These are phyloP conservation scores for Mya arenaria DNA, from an alignment of 1,140 invertebrate genomes.

Conservation along the genomic window DNA sequence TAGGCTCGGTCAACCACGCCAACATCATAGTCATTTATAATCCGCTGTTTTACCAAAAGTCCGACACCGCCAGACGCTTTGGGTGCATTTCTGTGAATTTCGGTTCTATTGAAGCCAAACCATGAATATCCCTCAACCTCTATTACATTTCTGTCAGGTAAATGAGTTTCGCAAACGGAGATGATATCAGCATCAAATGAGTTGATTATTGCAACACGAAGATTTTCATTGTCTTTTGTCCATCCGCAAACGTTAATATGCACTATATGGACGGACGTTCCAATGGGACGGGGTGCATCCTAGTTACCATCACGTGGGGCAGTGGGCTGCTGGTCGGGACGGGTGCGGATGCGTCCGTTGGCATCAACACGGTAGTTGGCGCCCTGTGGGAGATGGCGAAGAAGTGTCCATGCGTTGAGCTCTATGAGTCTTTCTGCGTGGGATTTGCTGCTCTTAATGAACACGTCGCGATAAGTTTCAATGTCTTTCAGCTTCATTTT, in stretches of 20 bases:
- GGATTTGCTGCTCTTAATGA: conserved; percentile 28
- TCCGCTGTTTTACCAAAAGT: conserved; percentile 47
- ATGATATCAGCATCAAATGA: conserved; percentile 26
- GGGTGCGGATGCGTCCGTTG: conserved; percentile 24
- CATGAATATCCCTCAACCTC: conserved; percentile 32
- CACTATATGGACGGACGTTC: conserved; percentile 18
- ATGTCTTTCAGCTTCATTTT: conserved; percentile 11
- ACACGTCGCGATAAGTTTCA: conserved; percentile 1
- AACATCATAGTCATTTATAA: conserved; percentile 9
- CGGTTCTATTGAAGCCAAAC: conserved; percentile 49
- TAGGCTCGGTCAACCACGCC: conserved; percentile 25
- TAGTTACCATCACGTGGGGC: neutral
- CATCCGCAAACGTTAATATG: conserved; percentile 36
- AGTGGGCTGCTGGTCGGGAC: neutral
- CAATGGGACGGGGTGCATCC: conserved; percentile 13
- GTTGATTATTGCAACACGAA: conserved; percentile 3
- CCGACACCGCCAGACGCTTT: conserved; percentile 57
- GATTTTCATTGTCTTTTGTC: conserved; percentile 39
- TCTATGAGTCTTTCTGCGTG: conserved; percentile 9
- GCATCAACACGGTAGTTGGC: conserved; percentile 15
- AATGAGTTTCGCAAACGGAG: conserved; percentile 42
- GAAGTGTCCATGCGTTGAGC: conserved; percentile 10
- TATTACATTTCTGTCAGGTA: conserved; percentile 4
- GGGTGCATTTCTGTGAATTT: conserved; percentile 43
- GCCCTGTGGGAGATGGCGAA: conserved; percentile 20